Base-by-base conservation (phyloP, 2,888 invertebrate species). In the Dermolepida albohirtum region DNA sequence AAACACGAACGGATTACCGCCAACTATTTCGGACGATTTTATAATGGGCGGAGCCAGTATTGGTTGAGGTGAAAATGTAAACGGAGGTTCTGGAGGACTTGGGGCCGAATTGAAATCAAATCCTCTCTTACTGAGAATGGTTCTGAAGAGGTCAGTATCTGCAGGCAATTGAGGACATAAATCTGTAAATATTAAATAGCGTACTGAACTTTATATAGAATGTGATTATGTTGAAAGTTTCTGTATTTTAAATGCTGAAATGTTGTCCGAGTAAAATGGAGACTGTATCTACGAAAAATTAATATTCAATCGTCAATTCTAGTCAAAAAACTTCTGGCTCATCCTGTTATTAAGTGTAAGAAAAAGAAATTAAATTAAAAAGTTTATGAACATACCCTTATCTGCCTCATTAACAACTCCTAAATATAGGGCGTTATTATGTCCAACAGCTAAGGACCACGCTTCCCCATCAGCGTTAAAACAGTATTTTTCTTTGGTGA, bases 381-480 rank as follows among this genome's bases (percentile, higher is more conserved):
- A n/a, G n/a, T n/a, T 22, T 22, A 22, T 22, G 4, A 11, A 12
- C 17, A 51, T 66, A 74, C 75, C 76, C 68, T 73, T 74, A 44
- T 83, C 84, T 5, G 81, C 74, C 34, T 86, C 86, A 2, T 82
- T 83, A 63, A 87, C 86, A 68, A 86, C 86, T 72, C 86, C 88
- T 76, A 92, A 85, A 79, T 91, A 92, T 6, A 88, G 84, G 7
- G 88, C 86, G 72, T 89, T 89, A 68, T 88, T 87, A 70, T 86
- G 86, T 69, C 88, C 88, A 64, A 88, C 86, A 0, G 90, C 90
- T 52, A 92, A 82, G 0, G 90, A 89, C 92, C 92, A 92, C 1
- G 90, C 91, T 74, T 91, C 91, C 0, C 87, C 87, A 44, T 90
- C 90, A 55, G 85, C 84, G 71, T 87, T 87, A 76, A 90, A 90